Base-by-base conservation (phyloP, 2,113 vertebrate genomes). In the Mystacornis crossleyi region DNA sequence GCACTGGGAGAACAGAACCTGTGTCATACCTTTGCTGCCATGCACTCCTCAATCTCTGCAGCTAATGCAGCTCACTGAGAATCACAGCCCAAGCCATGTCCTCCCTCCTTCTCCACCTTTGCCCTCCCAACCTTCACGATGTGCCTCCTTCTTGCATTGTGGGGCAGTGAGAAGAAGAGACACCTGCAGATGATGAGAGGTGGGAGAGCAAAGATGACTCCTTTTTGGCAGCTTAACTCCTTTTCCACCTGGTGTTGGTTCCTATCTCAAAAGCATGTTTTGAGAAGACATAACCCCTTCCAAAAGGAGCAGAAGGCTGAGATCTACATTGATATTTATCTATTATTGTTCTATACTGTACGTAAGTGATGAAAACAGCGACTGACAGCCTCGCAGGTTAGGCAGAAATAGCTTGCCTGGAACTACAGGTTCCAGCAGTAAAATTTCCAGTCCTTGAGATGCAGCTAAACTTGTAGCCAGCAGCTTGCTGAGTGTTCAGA, bases 381-480 rank as follows among this genome's bases (percentile, higher is more conserved):
- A 54, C 33, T 1, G 3, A 61, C 58, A 90, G 29, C 58, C 43
- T 60, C 47, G 43, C 12, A 88, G 53, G 17, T 79, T 78, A 67
- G 50, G 50, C 34, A 81, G 71, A 95, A 90, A 72, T n/a, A 85
- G 50, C 60, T 67, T 86, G 71, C 53, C 55, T 92, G 88, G 73
- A 96, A 94, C 83, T 90, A 70, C 51, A 80, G 51, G 66, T 96
- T 95, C 36, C 45, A 80, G 64, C 72, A 79, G 45, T 33, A 71
- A 50, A 78, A 86, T 51, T 89, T 89, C 45, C 38, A 81, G 73
- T 67, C 40, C 65, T 67, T 83, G 58, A 72, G 60, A 79, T 40
- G 65, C 54, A 93, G 65, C 82, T 90, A 74, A 58, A 67, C 40
- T 60, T 51, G 25, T 48, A 89, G 82, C 66, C 81, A 91, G 86